These are phyloP conservation scores for Clinocottus analis DNA, from an alignment of 2,113 vertebrate genomes.

Conservation along the genomic window DNA sequence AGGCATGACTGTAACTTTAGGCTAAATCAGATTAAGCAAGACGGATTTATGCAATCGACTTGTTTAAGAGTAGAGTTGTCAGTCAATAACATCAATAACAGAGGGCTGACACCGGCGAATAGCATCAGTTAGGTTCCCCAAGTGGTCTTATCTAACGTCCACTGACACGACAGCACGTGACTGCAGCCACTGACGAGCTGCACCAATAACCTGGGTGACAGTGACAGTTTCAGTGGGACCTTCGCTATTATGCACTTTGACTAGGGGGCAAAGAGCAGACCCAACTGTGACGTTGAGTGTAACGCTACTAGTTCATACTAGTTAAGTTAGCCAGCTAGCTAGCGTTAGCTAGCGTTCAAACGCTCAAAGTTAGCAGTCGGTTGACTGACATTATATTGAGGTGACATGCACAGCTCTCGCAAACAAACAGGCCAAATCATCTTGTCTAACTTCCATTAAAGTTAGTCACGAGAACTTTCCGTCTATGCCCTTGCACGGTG, in stretches of 20 bases:
- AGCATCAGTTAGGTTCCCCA: neutral
- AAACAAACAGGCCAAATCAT: neutral
- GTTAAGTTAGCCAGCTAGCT: slow-evolving; percentile 8
- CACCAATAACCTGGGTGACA: neutral
- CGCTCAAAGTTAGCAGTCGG: neutral
- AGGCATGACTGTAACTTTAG: neutral
- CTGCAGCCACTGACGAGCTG: neutral
- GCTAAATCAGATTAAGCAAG: neutral
- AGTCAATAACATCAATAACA: neutral
- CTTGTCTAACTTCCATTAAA: neutral
- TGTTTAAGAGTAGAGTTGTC: neutral
- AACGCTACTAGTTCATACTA: neutral
- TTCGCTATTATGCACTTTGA: neutral
- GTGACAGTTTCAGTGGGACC: neutral
- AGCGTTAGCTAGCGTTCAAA: neutral
- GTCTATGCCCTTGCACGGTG: slow-evolving; percentile 57
- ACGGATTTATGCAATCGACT: neutral
- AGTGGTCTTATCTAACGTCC: slow-evolving; percentile 68
- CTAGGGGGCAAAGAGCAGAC: neutral
- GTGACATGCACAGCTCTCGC: neutral
- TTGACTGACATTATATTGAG: no score
- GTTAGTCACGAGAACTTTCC: slow-evolving; percentile 42
- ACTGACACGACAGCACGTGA: slow-evolving; percentile 52
- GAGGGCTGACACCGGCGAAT: neutral
- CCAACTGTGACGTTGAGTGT: rapidly evolving